Base-by-base conservation (phyloP, 2,113 vertebrate genomes). In the Myotis brandtii region DNA sequence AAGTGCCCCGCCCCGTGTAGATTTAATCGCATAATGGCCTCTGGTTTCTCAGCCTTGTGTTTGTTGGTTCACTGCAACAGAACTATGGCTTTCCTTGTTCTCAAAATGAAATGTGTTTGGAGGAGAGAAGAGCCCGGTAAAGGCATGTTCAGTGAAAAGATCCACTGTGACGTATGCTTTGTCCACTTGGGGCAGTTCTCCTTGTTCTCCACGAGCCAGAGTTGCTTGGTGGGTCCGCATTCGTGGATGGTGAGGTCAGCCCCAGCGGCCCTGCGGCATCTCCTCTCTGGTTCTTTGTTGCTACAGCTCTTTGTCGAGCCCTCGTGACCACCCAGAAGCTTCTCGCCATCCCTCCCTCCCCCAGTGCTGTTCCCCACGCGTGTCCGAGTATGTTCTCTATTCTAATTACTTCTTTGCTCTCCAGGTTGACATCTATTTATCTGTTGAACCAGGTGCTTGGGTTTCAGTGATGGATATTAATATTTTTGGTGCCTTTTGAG, bases 31-130 rank as follows among this genome's bases (percentile, higher is more conserved):
- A 82, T 89, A 50, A 89, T 76, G 64, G 91, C n/a, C 87, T 91
- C 0, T 91, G 85, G 64, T 93, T 95, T 95, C 37, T 91, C 82
- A 50, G 64, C 40, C 76, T 88, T 82, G 46, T 76, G 20, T 52
- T 86, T 95, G 92, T 73, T 72, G 84, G 73, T 91, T 94, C 50
- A 80, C 90, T 46, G 56, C 91, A 86, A 91, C 32, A 0, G 4
- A 96, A 95, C 16, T 52, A 13, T 67, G 37, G 3, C 73, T 96
- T 97, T 91, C 17, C 85, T 95, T 94, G 77, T 88, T 92, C 90
- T 76, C 48, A 25, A 76, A 77, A 59, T 84, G 70, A 69, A 72
- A 37, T 27, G 6, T 32, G 66, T 92, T n/a, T 23, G 70, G 46
- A 43, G 12, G 17, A 67, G 12, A 70, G 46, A 88, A 73, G 40